Base-by-base conservation (phyloP, 2,113 vertebrate genomes). In the Sialia sialis region DNA sequence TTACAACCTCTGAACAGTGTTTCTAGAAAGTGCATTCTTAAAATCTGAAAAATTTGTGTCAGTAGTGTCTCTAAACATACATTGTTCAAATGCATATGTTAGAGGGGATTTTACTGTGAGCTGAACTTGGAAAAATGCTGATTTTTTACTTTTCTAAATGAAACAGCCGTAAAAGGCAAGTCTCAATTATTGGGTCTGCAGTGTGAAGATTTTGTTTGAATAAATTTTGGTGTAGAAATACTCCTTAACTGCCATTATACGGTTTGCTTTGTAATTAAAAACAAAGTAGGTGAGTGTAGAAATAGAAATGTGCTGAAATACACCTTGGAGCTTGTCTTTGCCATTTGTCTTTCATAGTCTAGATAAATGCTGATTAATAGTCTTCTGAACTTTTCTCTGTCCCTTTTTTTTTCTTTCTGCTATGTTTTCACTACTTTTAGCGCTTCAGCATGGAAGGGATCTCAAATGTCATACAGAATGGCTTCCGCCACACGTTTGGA, bases 401-500 rank as follows among this genome's bases (percentile, higher is more conserved):
- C 96, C 95, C 51, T 87, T 88, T 95, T 89, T 77, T 82, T 95
- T 89, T 96, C 97, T 96, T 96, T 97, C 85, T 97, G 95, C 97
- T 88, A 26, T 66, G 89, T 90, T 93, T 68, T 96, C 82, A 94
- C 97, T 95, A 90, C 97, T 93, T 97, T 48, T 98, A 99, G 99
- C 98, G 98, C 98, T 99, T 99, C 99, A 99, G 99, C 98, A 98
- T 99, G 99, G 99, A 99, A 98, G 99, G 98, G 97, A 98, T 99
- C 96, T 99, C 99, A 98, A 98, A 97, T 98, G 98, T 99, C 98
- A 99, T 99, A 98, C 99, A 99, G 98, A 99, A 99, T 98, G 98
- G 99, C 98, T 98, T 99, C 96, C 99, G 99, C 97, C 99, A 99
- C 98, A 99, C 99, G 84, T 99, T 99, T 98, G 98, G 99, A 97